Evolutionary conservation across 2,797 vertebrate genomes (phyloP), one percentile per base, ranked within the genome.

Genomic region (Pampus argenteus): DNA sequence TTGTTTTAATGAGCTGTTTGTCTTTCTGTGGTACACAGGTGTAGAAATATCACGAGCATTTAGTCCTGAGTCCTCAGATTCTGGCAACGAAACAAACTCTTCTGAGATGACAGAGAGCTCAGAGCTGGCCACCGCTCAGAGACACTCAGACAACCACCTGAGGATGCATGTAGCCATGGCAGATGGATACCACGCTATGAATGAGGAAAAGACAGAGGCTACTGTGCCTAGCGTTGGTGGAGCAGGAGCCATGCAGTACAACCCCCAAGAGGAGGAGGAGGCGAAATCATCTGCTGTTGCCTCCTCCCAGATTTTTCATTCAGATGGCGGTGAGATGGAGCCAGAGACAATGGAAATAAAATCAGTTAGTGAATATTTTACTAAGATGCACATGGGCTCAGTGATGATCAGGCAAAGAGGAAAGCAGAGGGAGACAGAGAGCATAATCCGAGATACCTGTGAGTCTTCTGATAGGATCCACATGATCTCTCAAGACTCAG

Each of bases 31-130:
- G 34, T 44, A 83, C 71, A 34, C 95, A 99, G 98, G 97, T 98
- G 97, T 99, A 95, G 96, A 96, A 95, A 97, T 99, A 93, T 95
- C 97, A 86, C 95, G 98, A 92, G 96, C 97, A 67, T 99, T 98
- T 95, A 99, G 98, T 86, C 98, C 98, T 1, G 98, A 99, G 89
- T 99, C 98, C 31, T 99, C 98, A 62, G 98, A 99, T 96, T 99
- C 98, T 84, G 98, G 98, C 90, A 99, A 99, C 86, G 98, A 99
- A 91, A 99, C 98, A 77, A 99, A 99, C 92, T 99, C 98, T 66
- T 99, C 98, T 17, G 98, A 99, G 96, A 99, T 99, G 97, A 99
- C 98, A 17, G 98, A 99, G 94, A 98, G 94, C 89, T 99, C 97
- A 20, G 98, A 99, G 93, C 89, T 98, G 93, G 95, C 96, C 2